Evolutionary conservation across 2,797 vertebrate genomes (phyloP).

Genomic region (Gouania willdenowi): DNA sequence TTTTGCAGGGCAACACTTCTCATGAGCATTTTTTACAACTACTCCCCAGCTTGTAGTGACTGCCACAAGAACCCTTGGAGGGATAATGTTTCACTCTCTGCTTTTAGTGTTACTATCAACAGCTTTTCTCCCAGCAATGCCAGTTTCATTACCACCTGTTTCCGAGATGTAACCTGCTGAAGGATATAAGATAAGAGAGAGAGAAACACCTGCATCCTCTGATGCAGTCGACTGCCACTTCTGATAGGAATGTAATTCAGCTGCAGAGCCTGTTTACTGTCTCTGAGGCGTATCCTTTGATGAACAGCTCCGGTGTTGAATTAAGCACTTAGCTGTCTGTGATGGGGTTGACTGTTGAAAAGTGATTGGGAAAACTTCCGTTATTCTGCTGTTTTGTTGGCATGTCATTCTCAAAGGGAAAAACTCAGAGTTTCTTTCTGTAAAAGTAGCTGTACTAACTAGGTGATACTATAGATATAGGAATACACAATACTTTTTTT

Average conservation of each 20-base stretch:
- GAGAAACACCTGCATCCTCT: constrained; percentile 21
- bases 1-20: constrained; percentile 25
- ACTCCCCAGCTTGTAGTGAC: constrained; percentile 8
- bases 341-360: constrained; percentile 7
- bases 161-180: constrained; percentile 25
- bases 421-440: too few relatives aligned
- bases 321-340: constrained; percentile 15
- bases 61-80: constrained; percentile 25
- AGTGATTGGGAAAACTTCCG: constrained; percentile 3
- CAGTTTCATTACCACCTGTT: constrained; percentile 29
- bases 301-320: constrained; percentile 28
- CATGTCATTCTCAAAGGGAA: too few relatives aligned
- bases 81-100: constrained; percentile 10
- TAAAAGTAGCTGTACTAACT: too few relatives aligned
- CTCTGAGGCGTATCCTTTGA: constrained; percentile 36
- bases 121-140: constrained; percentile 28
- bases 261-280: constrained; percentile 25
- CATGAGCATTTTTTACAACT: constrained; percentile 19
- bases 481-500: too few relatives aligned
- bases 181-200: constrained; percentile 1
- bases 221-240: constrained; percentile 3
- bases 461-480: too few relatives aligned
- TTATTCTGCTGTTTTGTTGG: background rate
- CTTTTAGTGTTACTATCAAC: constrained; percentile 32
- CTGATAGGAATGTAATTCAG: constrained; percentile 9